Percentiles rank a stretch among this genome's conserved stretches.
phyloP scores from a whole-genome alignment of 2,888 invertebrate species.

The Anarsia innoxiella region DNA sequence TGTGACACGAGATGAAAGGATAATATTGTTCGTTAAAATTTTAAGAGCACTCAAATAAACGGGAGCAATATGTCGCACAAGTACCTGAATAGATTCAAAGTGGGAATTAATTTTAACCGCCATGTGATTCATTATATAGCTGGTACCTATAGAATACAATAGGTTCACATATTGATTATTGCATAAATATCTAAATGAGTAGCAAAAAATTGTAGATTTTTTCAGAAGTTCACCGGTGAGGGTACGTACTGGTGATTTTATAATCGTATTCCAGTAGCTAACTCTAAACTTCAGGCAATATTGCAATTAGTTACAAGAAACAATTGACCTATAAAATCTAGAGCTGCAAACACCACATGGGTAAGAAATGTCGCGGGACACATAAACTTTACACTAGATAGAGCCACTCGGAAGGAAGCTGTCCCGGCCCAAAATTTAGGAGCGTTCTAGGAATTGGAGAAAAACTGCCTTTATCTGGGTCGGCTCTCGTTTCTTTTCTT shows the following conservation, averaged over 20 bases:
- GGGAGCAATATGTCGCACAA: too few species aligned
- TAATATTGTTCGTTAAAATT: too few species aligned
- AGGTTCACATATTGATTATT: too few species aligned
- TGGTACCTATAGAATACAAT: too few species aligned
- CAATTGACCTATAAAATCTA: too few species aligned
- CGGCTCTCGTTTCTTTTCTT: too few species aligned
- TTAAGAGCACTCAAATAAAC: too few species aligned
- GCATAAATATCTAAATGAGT: neutral
- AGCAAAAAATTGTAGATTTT: neutral
- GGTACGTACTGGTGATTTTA: neutral
- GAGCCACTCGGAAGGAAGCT: conserved; percentile 8
- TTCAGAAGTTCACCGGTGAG: neutral
- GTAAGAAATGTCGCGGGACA: conserved; percentile 2
- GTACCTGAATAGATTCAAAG: too few species aligned
- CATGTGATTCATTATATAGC: too few species aligned
- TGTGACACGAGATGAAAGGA: too few species aligned
- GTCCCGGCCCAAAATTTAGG: conserved; percentile 3
- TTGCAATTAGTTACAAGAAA: neutral
- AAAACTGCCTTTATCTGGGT: neutral
- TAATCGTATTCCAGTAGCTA: neutral
- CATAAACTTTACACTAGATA: conserved; percentile 8
- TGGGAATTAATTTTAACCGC: too few species aligned
- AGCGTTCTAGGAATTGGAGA: neutral
- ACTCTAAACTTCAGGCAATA: neutral
- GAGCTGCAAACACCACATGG: neutral